These are phyloP conservation scores for Neopelma chrysocephalum DNA, from an alignment of 2,797 vertebrate genomes.

Conservation along the genomic window DNA sequence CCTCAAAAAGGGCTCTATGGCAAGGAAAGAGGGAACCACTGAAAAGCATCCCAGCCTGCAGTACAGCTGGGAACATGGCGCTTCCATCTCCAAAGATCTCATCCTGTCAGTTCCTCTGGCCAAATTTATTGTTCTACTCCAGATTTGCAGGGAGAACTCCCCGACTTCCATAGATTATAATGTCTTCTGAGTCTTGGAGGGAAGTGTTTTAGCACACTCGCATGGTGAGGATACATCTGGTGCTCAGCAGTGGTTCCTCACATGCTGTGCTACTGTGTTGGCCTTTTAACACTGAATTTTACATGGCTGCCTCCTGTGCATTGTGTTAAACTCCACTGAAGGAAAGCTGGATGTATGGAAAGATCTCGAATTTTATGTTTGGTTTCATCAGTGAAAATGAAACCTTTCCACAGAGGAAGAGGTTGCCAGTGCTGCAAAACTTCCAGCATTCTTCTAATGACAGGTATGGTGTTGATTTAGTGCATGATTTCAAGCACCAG, in stretches of 20 bases:
- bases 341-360: not conserved
- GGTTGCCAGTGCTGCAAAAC: not conserved
- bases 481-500: conserved; percentile 6
- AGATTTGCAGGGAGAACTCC: not conserved
- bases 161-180: not conserved
- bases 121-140: not conserved
- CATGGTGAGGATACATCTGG: not conserved
- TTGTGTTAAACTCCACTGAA: not conserved
- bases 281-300: not conserved
- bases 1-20: not conserved
- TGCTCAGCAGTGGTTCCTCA: not conserved
- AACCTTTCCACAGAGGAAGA: not conserved
- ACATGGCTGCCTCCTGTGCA: not conserved
- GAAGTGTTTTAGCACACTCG: not conserved
- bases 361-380: not conserved
- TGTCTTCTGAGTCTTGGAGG: not conserved
- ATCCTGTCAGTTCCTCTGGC: not conserved
- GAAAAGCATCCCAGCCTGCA: not conserved
- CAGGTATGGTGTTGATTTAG: not conserved
- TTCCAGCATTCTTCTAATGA: not conserved
- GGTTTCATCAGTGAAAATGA: not conserved
- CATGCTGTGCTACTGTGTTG: not conserved
- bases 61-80: not conserved
- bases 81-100: not conserved
- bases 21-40: not conserved